phyloP scores from a whole-genome alignment of 2,797 vertebrate genomes.

The Microctenopoma steveboyesi region DNA sequence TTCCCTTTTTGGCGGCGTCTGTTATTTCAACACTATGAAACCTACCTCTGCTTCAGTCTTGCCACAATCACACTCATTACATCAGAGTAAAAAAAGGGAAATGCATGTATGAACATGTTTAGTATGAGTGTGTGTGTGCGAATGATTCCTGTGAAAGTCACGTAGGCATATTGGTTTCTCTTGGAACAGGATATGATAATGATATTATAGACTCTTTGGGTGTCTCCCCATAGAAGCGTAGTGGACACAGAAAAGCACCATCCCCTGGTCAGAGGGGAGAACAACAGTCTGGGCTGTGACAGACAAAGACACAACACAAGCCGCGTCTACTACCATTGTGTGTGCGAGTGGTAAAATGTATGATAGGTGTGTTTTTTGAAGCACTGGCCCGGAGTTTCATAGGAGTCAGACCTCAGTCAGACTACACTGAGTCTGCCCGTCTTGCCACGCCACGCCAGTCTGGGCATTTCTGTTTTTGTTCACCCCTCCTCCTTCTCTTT shows the following conservation, averaged over 20 bases:
- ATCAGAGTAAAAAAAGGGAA: slow-evolving; percentile 37
- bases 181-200: slow-evolving; percentile 25
- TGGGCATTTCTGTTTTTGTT: slow-evolving; percentile 70
- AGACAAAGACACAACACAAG: slow-evolving; percentile 69
- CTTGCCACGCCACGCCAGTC: slow-evolving; percentile 73
- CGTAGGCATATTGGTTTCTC: slow-evolving; percentile 11
- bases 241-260: slow-evolving; percentile 61
- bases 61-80: slow-evolving; percentile 33
- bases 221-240: slow-evolving; percentile 61
- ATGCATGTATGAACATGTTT: slow-evolving; percentile 53
- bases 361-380: slow-evolving; percentile 22
- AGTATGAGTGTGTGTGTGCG: slow-evolving; percentile 12
- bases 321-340: slow-evolving; percentile 19
- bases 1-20: slow-evolving; percentile 21
- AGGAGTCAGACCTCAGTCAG: slow-evolving; percentile 15
- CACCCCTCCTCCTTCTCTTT: slow-evolving; percentile 59
- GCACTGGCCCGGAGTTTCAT: slow-evolving; percentile 12
- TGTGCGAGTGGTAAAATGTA: slow-evolving; percentile 4
- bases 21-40: slow-evolving; percentile 56
- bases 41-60: slow-evolving; percentile 19
- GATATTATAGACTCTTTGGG: slow-evolving; percentile 55
- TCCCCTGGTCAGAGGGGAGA: slow-evolving; percentile 65
- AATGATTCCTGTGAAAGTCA: slow-evolving; percentile 39
- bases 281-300: slow-evolving; percentile 75
- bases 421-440: slow-evolving; percentile 37